These are phyloP conservation scores for Entelurus aequoreus DNA, from an alignment of 2,113 vertebrate genomes.

Conservation along the genomic window DNA sequence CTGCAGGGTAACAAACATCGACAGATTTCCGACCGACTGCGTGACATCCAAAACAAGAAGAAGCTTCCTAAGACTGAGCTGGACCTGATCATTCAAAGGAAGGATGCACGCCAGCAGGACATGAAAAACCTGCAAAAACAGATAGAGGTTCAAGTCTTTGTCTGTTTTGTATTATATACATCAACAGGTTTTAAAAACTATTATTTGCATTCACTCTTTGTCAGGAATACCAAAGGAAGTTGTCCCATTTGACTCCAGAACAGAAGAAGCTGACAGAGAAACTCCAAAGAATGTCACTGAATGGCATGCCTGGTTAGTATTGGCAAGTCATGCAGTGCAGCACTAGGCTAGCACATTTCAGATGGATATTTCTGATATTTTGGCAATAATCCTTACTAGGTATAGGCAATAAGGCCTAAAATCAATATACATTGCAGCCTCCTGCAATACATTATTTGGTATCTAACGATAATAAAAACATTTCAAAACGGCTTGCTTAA, in stretches of 20 bases:
- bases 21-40: conserved; percentile 84
- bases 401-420: too few species aligned
- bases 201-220: conserved; percentile 2
- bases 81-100: conserved; percentile 80
- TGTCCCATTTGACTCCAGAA: conserved; percentile 82
- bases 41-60: conserved; percentile 81
- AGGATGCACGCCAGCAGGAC: conserved; percentile 81
- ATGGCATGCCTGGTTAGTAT: conserved; percentile 77
- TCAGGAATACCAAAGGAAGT: conserved; percentile 90
- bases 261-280: conserved; percentile 84
- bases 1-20: conserved; percentile 86
- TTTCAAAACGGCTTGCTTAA: too few species aligned
- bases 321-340: neutral
- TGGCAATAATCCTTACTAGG: too few species aligned
- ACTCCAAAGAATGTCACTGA: conserved; percentile 76
- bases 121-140: conserved; percentile 82
- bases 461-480: too few species aligned
- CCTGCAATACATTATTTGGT: too few species aligned
- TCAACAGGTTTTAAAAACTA: neutral
- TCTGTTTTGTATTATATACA: neutral
- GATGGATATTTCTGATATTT: too few species aligned
- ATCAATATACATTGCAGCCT: too few species aligned
- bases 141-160: conserved; percentile 72
- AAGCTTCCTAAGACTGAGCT: conserved; percentile 80
- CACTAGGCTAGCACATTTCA: too few species aligned